Evolutionary conservation across 2,888 invertebrate species (phyloP).

Genomic region (Anthophora plumipes): DNA sequence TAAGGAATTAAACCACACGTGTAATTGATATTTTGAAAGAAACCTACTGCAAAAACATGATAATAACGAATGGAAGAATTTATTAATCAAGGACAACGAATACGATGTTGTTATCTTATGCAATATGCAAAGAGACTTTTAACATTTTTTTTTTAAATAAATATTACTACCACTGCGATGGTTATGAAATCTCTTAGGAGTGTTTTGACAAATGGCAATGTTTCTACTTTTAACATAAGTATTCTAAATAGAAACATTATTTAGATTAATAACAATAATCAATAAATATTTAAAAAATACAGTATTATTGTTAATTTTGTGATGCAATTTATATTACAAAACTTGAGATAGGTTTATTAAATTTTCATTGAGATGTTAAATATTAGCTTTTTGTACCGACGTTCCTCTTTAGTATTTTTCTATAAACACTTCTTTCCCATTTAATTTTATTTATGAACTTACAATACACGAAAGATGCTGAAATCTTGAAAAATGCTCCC

Average conservation of each 20-base stretch:
- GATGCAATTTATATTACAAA: too few species aligned
- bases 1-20: constrained; percentile 28
- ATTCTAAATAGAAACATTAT: background rate
- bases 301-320: background rate
- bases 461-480: too few species aligned
- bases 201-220: background rate
- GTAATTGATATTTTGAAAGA: background rate
- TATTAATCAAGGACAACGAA: constrained; percentile 10
- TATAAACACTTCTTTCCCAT: too few species aligned
- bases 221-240: background rate
- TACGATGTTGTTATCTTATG: background rate
- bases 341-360: too few species aligned
- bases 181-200: constrained; percentile 15
- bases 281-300: background rate
- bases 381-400: too few species aligned
- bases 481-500: too few species aligned
- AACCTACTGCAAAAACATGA: constrained; percentile 20
- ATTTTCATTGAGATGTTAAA: too few species aligned
- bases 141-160: constrained; percentile 4
- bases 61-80: constrained; percentile 18
- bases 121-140: background rate
- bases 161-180: background rate
- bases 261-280: background rate
- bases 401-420: too few species aligned
- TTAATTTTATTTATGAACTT: too few species aligned